Evolutionary conservation across 1,140 invertebrate genomes (phyloP).

Genomic region (Aradophagus sp.): DNA sequence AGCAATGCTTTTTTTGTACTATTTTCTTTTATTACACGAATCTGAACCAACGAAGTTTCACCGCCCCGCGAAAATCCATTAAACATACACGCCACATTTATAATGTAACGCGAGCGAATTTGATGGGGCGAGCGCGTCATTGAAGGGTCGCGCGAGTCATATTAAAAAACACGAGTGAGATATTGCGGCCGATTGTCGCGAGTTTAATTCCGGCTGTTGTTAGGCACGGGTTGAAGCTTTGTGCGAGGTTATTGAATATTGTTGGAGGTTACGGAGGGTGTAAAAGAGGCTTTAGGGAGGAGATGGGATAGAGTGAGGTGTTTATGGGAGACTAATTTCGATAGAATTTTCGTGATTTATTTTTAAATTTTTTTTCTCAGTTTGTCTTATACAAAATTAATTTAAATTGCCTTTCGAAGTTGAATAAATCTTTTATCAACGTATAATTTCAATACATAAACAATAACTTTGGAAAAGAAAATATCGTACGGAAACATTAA

Average conservation of each 20-base stretch:
- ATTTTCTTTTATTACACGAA: constrained; percentile 54
- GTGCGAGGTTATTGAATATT: constrained; percentile 17
- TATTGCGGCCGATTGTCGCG: constrained; percentile 34
- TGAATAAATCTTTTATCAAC: background rate
- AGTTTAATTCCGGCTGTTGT: constrained; percentile 14
- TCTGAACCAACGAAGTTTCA: constrained; percentile 49
- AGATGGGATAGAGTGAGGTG: no score
- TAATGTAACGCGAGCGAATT: constrained; percentile 40
- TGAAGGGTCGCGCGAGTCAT: constrained; percentile 33
- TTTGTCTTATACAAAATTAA: no score
- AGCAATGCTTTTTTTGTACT: constrained; percentile 7
- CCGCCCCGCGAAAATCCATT: constrained; percentile 46
- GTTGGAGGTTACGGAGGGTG: constrained; percentile 2
- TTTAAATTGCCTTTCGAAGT: no score
- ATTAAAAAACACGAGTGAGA: constrained; percentile 34
- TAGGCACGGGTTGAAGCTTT: background rate
- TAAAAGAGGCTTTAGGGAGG: constrained; percentile 9
- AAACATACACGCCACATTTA: constrained; percentile 49
- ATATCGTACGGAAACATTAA: no score
- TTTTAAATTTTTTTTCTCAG: no score
- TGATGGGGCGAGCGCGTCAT: constrained; percentile 35
- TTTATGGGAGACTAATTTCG: no score
- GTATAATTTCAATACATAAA: background rate
- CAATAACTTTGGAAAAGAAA: no score
- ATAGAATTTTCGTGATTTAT: background rate